phyloP scores from a whole-genome alignment of 92 coral and sea anemone species.

The Chrysogorgia sp. region DNA sequence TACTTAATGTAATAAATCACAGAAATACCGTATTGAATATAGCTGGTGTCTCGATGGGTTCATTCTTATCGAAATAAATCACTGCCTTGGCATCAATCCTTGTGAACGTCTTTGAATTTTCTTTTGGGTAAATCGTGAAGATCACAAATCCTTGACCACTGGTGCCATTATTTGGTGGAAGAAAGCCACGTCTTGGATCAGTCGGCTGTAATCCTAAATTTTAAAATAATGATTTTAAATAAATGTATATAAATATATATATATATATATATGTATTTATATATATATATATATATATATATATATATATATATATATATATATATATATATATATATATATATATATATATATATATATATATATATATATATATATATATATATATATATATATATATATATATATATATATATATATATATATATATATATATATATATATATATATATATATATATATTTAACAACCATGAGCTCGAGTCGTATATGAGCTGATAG shows the following conservation, averaged over 20 bases:
- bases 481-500: no score
- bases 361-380: slow-evolving; percentile 5
- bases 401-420: not conserved
- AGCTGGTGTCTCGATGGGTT: slow-evolving; percentile 80
- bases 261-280: not conserved
- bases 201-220: slow-evolving; percentile 49
- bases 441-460: not conserved
- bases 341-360: not conserved
- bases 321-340: slow-evolving; percentile 1
- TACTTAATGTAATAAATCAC: not conserved
- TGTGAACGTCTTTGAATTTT: slow-evolving; percentile 54
- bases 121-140: slow-evolving; percentile 57
- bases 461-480: no score
- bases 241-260: not conserved
- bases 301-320: slow-evolving; percentile 1
- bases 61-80: slow-evolving; percentile 74
- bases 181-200: slow-evolving; percentile 73
- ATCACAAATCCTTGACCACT: slow-evolving; percentile 79
- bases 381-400: slow-evolving; percentile 11
- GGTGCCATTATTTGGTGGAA: slow-evolving; percentile 82
- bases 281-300: slow-evolving; percentile 3
- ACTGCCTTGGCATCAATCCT: slow-evolving; percentile 79
- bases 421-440: not conserved
- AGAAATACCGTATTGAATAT: slow-evolving; percentile 77
- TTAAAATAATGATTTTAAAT: not conserved